Evolutionary conservation across 2,797 vertebrate species (phyloP).

Genomic region (Gambusia yucatana): DNA sequence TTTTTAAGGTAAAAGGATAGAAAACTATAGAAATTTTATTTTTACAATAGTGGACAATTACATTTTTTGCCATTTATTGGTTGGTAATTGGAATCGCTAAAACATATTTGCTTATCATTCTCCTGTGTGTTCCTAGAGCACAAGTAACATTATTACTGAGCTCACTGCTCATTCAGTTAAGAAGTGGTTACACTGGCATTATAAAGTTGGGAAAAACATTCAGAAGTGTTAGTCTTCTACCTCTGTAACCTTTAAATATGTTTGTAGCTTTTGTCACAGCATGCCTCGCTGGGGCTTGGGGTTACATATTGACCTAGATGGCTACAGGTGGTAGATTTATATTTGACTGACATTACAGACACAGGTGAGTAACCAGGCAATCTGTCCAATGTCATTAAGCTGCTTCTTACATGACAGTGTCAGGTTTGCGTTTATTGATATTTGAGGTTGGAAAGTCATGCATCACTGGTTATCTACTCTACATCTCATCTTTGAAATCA

Average conservation of each 20-base stretch:
- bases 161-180: too few species aligned
- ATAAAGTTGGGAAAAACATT: not conserved
- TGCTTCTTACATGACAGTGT: slow-evolving; percentile 61
- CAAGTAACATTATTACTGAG: too few species aligned
- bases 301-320: slow-evolving; percentile 47
- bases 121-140: too few species aligned
- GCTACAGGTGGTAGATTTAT: slow-evolving; percentile 68
- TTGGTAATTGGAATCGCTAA: too few species aligned
- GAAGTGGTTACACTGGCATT: not conserved
- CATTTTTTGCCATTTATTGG: too few species aligned
- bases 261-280: not conserved
- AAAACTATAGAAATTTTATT: too few species aligned
- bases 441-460: slow-evolving; percentile 53
- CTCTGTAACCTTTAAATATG: slow-evolving; percentile 5
- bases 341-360: slow-evolving; percentile 67
- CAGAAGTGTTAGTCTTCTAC: not conserved
- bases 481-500: not conserved
- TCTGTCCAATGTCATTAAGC: slow-evolving; percentile 72
- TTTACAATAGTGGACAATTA: too few species aligned
- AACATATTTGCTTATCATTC: too few species aligned
- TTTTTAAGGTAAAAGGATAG: too few species aligned
- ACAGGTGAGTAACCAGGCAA: slow-evolving; percentile 43
- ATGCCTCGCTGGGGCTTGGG: not conserved
- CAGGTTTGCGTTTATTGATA: slow-evolving; percentile 56
- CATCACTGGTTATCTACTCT: not conserved